These are phyloP conservation scores for Drosophila buzzatii DNA, from an alignment of 2,888 invertebrate species.

Conservation along the genomic window DNA sequence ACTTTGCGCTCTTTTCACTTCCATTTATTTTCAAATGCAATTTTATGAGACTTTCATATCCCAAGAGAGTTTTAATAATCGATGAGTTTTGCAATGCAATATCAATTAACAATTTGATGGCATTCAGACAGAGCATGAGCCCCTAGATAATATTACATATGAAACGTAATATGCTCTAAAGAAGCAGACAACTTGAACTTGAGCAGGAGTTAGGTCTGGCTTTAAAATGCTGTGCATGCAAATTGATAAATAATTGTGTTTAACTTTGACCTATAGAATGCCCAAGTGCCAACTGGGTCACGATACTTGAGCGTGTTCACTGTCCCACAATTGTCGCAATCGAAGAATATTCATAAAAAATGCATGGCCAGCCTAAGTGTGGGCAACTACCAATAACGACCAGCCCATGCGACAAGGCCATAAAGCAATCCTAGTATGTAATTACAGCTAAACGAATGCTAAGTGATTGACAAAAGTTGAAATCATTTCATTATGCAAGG, in stretches of 20 bases:
- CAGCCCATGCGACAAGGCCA: constrained; percentile 9
- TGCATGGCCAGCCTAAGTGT: constrained; percentile 14
- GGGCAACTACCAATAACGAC: background rate
- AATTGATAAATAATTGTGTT: constrained; percentile 7
- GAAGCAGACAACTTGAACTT: background rate
- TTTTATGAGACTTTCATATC: background rate
- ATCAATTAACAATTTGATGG: constrained; percentile 12
- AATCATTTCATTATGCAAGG: background rate
- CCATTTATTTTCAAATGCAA: background rate
- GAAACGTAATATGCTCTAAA: background rate
- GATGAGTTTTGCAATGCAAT: constrained; percentile 3
- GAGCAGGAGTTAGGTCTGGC: background rate
- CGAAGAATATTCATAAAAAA: constrained; percentile 17
- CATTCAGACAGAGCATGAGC: background rate
- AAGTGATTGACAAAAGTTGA: constrained; percentile 10
- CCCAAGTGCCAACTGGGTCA: constrained; percentile 1
- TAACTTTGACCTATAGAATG: constrained; percentile 39
- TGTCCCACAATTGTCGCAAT: constrained; percentile 11
- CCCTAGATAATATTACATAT: background rate
- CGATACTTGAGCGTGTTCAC: constrained; percentile 7
- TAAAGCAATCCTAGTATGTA: constrained; percentile 2
- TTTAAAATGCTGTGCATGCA: background rate
- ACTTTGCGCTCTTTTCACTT: background rate
- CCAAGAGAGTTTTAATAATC: constrained; percentile 3
- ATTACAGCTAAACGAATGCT: constrained; percentile 14